Base-by-base conservation (phyloP, 2,888 invertebrate genomes). In the Dusona sp. region DNA sequence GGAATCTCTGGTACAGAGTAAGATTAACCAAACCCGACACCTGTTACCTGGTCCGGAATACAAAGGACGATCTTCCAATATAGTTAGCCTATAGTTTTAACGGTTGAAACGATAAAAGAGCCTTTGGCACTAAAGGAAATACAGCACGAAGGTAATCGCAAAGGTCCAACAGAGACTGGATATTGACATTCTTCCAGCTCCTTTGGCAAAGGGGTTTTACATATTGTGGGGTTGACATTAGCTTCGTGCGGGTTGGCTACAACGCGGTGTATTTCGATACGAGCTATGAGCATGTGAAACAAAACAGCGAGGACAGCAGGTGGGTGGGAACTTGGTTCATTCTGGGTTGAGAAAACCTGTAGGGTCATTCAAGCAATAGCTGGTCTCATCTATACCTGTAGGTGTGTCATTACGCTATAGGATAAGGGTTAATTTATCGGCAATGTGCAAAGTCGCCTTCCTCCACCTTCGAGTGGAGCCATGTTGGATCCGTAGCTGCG, bases 401-500 rank as follows among this genome's bases (percentile, higher is more conserved):
- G 73, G 54, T 78, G 48, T 78, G 57, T 65, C 72, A 73, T 72
- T 74, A 45, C 65, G 19, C 51, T 51, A 54, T 67, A 48, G 84
- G 64, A 72, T 70, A 61, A 84, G 81, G 81, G 88, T 90, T 89
- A 89, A 89, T 88, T 90, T 83, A 89, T 87, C 81, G 51, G 83
- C 67, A 87, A 89, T 81, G 87, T 68, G 86, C 77, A 54, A 81
- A 88, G 87, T 86, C 84, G 65, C 79, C 80, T 29, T 72, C 45
- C 75, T 79, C 82, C 45, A 45, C 83, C 81, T 83, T 84, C 68
- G 77, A 88, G 90, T 90, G 87, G 61, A 61, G 91, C 91, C 91
- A 91, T 92, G 90, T 91, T 92, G 90, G 87, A 88, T 89, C 88
- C 84, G n/a, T 61, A 25, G 79, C 57, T 78, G 67, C 74, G 78